Base-by-base conservation (phyloP, 1,140 invertebrate genomes). In the Penaeus chinensis region DNA sequence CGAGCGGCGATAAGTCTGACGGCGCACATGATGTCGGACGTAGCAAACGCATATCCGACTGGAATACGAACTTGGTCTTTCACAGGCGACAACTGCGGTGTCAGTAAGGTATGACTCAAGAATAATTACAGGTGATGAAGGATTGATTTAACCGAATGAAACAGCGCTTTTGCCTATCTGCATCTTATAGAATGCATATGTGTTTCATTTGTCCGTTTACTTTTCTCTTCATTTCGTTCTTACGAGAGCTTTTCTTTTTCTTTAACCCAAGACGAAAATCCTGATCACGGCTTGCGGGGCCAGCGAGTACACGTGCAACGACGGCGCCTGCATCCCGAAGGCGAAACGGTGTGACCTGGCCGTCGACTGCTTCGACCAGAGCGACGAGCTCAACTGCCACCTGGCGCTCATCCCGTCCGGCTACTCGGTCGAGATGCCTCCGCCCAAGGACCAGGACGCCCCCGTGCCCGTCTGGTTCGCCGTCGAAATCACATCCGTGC, bases 321-420 rank as follows among this genome's bases (percentile, higher is more conserved):
- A 87, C 27, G 85, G 78, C 24, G 71, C 85, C 1, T 87, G 85
- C 60, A 65, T 87, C 47, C 42, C 27, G 16, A 82, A 63, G 78
- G 37, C 24, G 16, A 24, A 62, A 2, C 78, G 85, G 1, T 87
- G 85, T 65, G 85, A 87, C 65, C 54, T 69, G 20, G 78, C 42
- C 65, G 61, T n/a, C 22, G 79, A 87, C 85, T 87, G 85, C 37
- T 2, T 10, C 3, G 85, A 87, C 66, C 71, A 54, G 77, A 87
- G 79, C 54, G 85, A 87, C 60, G 85, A 87, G 32, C 66, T 42
- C 19, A 63, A 87, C 79, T 87, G 85, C n/a, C 78, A 82, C 22
- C 54, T 87, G 24, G 54, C 76, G 27, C 24, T 69, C 54, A 60
- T 24, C 4, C 85, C 85, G 0, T 10, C 47, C 10, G 85, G 85